Base-by-base conservation (phyloP, 2,888 invertebrate genomes). In the Athalia circularis region DNA sequence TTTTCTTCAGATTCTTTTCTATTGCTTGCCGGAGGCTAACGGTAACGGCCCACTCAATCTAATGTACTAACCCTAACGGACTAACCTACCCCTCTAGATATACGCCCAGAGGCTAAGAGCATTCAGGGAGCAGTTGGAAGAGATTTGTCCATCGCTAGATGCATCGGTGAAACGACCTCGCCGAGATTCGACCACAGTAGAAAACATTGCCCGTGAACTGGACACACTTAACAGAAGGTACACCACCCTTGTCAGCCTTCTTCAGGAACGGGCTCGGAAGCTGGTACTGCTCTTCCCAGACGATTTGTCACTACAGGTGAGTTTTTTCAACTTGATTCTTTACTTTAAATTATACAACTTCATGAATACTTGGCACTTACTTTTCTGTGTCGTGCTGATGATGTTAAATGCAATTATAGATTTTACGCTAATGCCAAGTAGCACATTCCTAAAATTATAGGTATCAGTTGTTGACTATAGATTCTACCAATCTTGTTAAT, bases 31-130 rank as follows among this genome's bases (percentile, higher is more conserved):
- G 82, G 82, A 84, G 82, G 84, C 84, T 85, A 86, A 85, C 84
- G 86, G 84, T 86, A 86, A 82, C 83, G 81, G 83, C 82, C 79
- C 82, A 83, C 76, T 57, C 80, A 80, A 82, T 86, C 89, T 90
- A 91, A 91, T 87, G 80, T 81, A 92, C 90, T 90, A 91, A 88
- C 90, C 91, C 91, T 92, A 92, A 91, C 92, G 87, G 87, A 91
- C 91, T 93, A 93, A 93, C 93, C 91, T 91, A 90, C 91, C 89
- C 92, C 91, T 90, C 85, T 94, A 97, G 97, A 96, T 96, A 90
- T 96, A 96, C 93, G 95, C 96, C 90, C 94, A 95, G 89, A 94
- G 96, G 88, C 94, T 97, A 90, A 95, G 95, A 91, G 94, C 95
- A 83, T 98, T 96, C 92, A 93, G 94, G 82, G 96, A 96, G 91